Evolutionary conservation across 2,113 vertebrate species (phyloP), one percentile per base, ranked within the genome.

Genomic region (Poeciliopsis occidentalis): DNA sequence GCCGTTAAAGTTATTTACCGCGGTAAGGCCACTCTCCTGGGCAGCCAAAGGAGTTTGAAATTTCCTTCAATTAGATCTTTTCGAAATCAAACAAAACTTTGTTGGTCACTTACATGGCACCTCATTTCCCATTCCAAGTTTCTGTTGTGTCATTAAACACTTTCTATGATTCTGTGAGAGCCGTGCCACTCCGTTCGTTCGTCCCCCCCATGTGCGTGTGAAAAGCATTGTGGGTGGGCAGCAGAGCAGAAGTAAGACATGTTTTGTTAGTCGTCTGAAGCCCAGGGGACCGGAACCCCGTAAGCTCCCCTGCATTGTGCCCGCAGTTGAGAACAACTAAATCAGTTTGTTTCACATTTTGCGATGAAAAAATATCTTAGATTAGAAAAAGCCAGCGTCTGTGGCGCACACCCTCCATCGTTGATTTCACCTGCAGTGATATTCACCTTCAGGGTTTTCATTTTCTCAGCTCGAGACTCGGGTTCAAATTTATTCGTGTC

Each of bases 181-280:
- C 79, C 89, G 73, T 72, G 87, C 91, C 85, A 85, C 92, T 94
- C 93, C 91, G 92, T 94, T 94, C 91, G 87, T 47, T 71, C 84
- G 92, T 85, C 84, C 93, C 92, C 93, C 93, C 93, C 94, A 93
- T 47, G 51, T 57, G 51, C 88, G n/a, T 94, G 93, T 96, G 95
- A 96, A 96, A 95, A 95, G 95, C 94, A 96, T 96, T 95, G 94
- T 95, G 93, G 93, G 88, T 79, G 80, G 70, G 91, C 94, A 96
- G 91, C 94, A 95, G 95, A 96, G 96, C 95, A 95, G 95, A 97
- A 96, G 94, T 96, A 96, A 97, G 93, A 95, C 83, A 93, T 95
- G 95, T 97, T 96, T 96, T 97, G 96, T 97, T 95, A 95, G 95
- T 92, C 83, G 95, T 96, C 96, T 96, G 95, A 96, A 96, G 93